phyloP scores from a whole-genome alignment of 1,140 invertebrate species.

The Hypsibius dujardini region DNA sequence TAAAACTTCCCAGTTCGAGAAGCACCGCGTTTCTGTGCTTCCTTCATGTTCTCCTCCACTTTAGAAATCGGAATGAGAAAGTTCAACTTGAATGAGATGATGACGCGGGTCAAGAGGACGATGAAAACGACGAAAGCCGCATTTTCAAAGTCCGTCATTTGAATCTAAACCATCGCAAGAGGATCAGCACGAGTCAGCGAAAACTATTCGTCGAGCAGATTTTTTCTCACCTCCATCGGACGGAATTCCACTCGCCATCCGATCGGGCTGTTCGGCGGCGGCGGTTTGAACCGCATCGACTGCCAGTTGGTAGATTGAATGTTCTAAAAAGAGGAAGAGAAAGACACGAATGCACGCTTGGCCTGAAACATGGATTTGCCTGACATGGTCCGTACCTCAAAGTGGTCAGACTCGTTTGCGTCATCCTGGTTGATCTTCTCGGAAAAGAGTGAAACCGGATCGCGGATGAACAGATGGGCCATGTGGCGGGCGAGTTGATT shows the following conservation, averaged over 20 bases:
- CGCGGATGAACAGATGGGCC: conserved; percentile 93
- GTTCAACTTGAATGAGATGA: conserved; percentile 85
- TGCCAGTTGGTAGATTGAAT: conserved; percentile 99
- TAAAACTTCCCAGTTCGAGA: conserved; percentile 64
- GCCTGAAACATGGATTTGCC: too few species aligned
- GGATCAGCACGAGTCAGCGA: too few species aligned
- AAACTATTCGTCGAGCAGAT: too few species aligned
- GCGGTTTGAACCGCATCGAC: conserved; percentile 96
- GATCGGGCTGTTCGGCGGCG: conserved; percentile 72
- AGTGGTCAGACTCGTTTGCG: conserved; percentile 83
- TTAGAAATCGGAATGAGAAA: conserved; percentile 95
- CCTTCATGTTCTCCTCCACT: conserved; percentile 94
- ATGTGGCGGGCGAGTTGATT: conserved; percentile 76
- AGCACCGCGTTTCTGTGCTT: conserved; percentile 75
- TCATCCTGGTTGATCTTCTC: conserved; percentile 93
- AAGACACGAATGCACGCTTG: too few species aligned
- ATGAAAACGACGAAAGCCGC: conserved; percentile 95
- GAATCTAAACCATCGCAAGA: too few species aligned
- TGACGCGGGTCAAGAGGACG: conserved; percentile 83
- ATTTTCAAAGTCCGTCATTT: conserved; percentile 98
- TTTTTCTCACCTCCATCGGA: conserved; percentile 69
- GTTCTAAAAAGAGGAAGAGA: conserved; percentile 45
- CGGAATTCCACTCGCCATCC: conserved; percentile 99
- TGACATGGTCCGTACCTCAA: too few species aligned
- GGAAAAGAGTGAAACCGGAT: conserved; percentile 82